phyloP scores from a whole-genome alignment of 2,113 vertebrate species.

The Corythornis vintsioides region DNA sequence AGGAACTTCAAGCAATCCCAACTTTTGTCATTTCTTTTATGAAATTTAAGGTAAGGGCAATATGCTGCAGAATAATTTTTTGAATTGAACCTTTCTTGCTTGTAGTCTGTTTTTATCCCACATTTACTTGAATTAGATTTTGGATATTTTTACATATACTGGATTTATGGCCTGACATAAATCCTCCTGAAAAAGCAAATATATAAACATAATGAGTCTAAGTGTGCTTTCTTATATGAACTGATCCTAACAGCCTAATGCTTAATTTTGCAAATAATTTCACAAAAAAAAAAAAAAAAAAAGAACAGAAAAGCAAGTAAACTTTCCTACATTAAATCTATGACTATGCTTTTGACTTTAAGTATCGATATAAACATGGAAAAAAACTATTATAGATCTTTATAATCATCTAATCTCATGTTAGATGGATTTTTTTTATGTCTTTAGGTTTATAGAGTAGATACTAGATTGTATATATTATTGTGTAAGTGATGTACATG shows the following conservation, averaged over 20 bases:
- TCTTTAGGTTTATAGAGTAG: not conserved
- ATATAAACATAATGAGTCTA: not conserved
- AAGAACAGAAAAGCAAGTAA: not conserved
- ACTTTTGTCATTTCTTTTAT: slow-evolving; percentile 88
- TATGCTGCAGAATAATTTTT: slow-evolving; percentile 43
- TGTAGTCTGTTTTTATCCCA: not conserved
- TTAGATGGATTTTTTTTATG: not conserved
- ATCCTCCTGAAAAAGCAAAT: slow-evolving; percentile 74
- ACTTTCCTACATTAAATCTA: not conserved
- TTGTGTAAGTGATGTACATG: not conserved
- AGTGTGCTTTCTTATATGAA: not conserved
- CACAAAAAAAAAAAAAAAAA: not conserved
- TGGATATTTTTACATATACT: not conserved
- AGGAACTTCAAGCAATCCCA: slow-evolving; percentile 86
- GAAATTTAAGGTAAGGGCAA: slow-evolving; percentile 86
- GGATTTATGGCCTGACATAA: slow-evolving; percentile 19
- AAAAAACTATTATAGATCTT: not conserved
- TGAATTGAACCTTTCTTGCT: not conserved
- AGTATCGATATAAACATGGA: not conserved
- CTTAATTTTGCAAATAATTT: not conserved
- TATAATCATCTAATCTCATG: not conserved
- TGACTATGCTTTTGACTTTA: not conserved
- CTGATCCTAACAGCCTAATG: not conserved
- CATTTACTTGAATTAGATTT: not conserved
- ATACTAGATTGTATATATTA: not conserved